Conservation (phyloP, 2,888 invertebrate species). For the Hypomecis punctinalis region DNA sequence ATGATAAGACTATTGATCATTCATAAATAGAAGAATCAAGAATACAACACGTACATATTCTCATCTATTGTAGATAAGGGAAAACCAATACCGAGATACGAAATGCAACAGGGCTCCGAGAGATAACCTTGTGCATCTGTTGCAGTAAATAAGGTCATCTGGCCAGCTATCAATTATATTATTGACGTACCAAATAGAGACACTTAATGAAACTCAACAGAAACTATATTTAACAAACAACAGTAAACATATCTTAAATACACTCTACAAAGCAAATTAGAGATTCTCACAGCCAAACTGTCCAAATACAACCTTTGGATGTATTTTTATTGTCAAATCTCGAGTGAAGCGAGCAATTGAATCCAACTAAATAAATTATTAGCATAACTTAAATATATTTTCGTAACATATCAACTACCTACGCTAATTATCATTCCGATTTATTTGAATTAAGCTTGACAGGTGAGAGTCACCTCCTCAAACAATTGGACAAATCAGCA, state of each 20-base stretch:
- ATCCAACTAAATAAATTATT: no score
- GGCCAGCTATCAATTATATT: conserved; percentile 49
- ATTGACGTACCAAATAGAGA: conserved; percentile 45
- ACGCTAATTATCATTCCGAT: neutral
- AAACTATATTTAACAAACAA: neutral
- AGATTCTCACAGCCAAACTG: no score
- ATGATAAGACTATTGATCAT: conserved; percentile 21
- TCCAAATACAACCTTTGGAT: no score
- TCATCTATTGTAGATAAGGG: conserved; percentile 40
- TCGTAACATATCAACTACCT: neutral
- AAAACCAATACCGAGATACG: conserved; percentile 52
- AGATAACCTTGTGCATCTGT: conserved; percentile 70
- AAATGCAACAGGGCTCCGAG: conserved; percentile 57
- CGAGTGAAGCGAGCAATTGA: no score
- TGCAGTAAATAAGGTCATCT: conserved; percentile 69
- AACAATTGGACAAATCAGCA: conserved; percentile 29
- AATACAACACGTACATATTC: conserved; percentile 32
- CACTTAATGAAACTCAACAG: conserved; percentile 20
- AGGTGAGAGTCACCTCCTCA: conserved; percentile 19
- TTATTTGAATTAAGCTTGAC: conserved; percentile 18
- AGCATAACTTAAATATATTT: no score
- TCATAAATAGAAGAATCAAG: conserved; percentile 39
- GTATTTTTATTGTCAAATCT: no score
- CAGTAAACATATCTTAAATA: no score
- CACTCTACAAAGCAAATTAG: no score